Evolutionary conservation across 2,888 invertebrate genomes (phyloP).

Genomic region (Venusia cambrica): DNA sequence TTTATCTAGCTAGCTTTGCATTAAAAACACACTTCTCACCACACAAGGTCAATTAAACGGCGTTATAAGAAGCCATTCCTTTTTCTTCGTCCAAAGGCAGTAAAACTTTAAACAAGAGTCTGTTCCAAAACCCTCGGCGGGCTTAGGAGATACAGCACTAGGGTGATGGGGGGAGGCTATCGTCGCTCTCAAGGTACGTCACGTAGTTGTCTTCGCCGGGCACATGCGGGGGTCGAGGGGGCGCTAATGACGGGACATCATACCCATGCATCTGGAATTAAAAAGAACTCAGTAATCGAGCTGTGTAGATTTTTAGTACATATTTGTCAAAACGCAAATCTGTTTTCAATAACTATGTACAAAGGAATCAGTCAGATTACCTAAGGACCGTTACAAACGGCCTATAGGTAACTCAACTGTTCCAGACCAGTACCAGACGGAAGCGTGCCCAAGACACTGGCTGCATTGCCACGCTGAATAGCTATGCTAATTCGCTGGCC

Average conservation of each 20-base stretch:
- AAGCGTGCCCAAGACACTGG: too few relatives aligned
- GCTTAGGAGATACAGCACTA: constrained; percentile 76
- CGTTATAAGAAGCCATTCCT: constrained; percentile 8
- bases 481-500: too few relatives aligned
- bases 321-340: too few relatives aligned
- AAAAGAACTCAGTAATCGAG: constrained; percentile 3
- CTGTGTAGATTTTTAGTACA: too few relatives aligned
- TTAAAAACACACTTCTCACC: constrained; percentile 8
- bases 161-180: constrained; percentile 87
- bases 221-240: constrained; percentile 85
- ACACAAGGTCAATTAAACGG: constrained; percentile 20
- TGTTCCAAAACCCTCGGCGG: constrained; percentile 25
- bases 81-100: constrained; percentile 6
- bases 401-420: too few relatives aligned
- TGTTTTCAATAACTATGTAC: too few relatives aligned
- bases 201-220: constrained; percentile 89
- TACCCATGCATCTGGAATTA: constrained; percentile 93
- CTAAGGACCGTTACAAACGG: too few relatives aligned
- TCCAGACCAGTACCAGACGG: too few relatives aligned
- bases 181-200: constrained; percentile 95
- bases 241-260: constrained; percentile 84
- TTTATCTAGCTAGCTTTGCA: constrained; percentile 4
- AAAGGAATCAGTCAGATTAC: too few relatives aligned
- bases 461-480: too few relatives aligned
- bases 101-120: constrained; percentile 19